Conservation (phyloP, 2,797 vertebrate species). For the Diplodus sargus region DNA sequence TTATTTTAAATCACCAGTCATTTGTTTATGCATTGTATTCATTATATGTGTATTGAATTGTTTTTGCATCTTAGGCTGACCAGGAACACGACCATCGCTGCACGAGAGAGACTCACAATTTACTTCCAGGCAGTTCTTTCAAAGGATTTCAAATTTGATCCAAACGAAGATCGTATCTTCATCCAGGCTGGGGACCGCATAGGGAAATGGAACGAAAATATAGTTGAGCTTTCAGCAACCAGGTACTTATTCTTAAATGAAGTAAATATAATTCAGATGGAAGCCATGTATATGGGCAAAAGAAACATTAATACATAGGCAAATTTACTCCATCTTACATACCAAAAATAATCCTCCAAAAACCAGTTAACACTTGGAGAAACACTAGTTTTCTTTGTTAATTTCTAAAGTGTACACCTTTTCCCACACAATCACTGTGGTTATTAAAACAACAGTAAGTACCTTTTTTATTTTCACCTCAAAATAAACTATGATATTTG, state of each 20-base stretch:
- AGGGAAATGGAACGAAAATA: constrained; percentile 51
- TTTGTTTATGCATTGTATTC: background rate
- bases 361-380: too few relatives aligned
- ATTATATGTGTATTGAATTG: background rate
- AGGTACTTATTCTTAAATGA: constrained; percentile 70
- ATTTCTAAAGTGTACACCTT: too few relatives aligned
- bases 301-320: background rate
- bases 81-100: constrained; percentile 56
- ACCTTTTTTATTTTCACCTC: too few relatives aligned
- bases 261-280: background rate
- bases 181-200: constrained; percentile 71
- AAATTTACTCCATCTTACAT: too few relatives aligned
- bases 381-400: too few relatives aligned
- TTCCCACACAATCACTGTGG: too few relatives aligned
- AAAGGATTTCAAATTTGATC: constrained; percentile 86
- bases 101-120: constrained; percentile 79
- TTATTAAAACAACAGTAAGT: too few relatives aligned
- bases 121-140: constrained; percentile 94
- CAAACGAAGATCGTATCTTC: constrained; percentile 67
- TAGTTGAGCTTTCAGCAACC: constrained; percentile 73
- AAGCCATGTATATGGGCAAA: too few relatives aligned
- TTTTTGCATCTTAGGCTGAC: constrained; percentile 57
- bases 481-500: too few relatives aligned
- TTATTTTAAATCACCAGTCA: background rate
- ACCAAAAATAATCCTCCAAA: too few relatives aligned